Conservation (phyloP, 2,113 vertebrate species). For the Paracanthobrama guichenoti region DNA sequence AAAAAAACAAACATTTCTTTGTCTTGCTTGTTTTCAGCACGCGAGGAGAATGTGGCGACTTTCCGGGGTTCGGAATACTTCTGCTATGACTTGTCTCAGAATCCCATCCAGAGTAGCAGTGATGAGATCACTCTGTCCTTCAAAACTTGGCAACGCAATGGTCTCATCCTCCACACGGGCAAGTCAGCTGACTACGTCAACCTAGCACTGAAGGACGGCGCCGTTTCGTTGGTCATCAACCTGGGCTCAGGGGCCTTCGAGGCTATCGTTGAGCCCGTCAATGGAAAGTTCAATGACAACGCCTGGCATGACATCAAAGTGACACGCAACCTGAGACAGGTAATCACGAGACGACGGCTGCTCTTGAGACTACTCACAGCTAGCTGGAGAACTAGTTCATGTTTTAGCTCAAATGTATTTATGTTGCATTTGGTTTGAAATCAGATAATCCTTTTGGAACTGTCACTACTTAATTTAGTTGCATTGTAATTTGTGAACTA, state of each 20-base stretch:
- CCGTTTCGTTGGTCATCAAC: slow-evolving; percentile 96
- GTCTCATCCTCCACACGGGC: slow-evolving; percentile 97
- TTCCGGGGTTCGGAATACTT: slow-evolving; percentile 98
- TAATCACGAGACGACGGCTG: slow-evolving; percentile 76
- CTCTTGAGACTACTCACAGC: neutral
- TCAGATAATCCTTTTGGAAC: neutral
- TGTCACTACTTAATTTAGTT: neutral
- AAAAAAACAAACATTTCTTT: neutral
- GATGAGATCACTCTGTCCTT: slow-evolving; percentile 98
- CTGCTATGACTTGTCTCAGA: slow-evolving; percentile 97
- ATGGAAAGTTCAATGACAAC: slow-evolving; percentile 99
- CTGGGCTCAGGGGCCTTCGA: slow-evolving; percentile 97
- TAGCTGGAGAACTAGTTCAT: neutral
- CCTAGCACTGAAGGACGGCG: slow-evolving; percentile 94
- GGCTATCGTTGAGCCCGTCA: slow-evolving; percentile 97
- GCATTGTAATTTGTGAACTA: neutral
- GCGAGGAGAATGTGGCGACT: slow-evolving; percentile 95
- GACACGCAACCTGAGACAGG: slow-evolving; percentile 98
- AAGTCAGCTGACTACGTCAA: slow-evolving; percentile 98
- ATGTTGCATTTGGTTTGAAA: neutral
- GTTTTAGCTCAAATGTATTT: neutral
- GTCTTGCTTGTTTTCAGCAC: slow-evolving; percentile 70
- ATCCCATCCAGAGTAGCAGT: slow-evolving; percentile 98
- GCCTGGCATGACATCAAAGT: slow-evolving; percentile 98
- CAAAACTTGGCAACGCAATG: slow-evolving; percentile 97